A percentile compares a stretch with the other conserved stretches of the same genome.
phyloP scores from a whole-genome alignment of 2,113 vertebrate species.

The Caloenas nicobarica region DNA sequence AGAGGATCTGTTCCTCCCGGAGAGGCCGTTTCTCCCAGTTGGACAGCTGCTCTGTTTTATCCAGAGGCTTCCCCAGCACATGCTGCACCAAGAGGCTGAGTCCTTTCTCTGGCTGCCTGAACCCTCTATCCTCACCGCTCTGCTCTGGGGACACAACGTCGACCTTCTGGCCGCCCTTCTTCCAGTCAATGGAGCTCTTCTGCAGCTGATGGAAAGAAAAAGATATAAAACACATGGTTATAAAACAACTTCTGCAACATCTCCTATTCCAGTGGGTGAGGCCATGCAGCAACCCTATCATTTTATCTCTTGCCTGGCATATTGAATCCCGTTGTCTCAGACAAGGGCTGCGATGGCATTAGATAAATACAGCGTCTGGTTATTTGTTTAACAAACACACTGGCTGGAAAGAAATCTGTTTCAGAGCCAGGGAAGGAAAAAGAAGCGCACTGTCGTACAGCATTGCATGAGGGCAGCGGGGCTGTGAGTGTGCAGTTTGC shows the following conservation, averaged over 20 bases:
- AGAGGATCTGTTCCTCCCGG: constrained; percentile 82
- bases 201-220: constrained; percentile 41
- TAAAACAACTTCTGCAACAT: not conserved
- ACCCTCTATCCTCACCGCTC: not conserved
- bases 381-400: constrained; percentile 48
- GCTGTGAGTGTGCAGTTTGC: not conserved
- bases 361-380: not conserved
- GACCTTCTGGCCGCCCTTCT: not conserved
- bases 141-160: not conserved
- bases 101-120: constrained; percentile 74
- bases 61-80: constrained; percentile 83
- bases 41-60: constrained; percentile 88
- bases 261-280: not conserved
- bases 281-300: not conserved
- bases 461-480: not conserved
- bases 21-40: constrained; percentile 88
- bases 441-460: not conserved
- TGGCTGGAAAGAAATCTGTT: not conserved
- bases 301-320: not conserved
- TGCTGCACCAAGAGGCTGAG: constrained; percentile 87
- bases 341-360: constrained; percentile 4
- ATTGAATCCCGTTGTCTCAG: not conserved
- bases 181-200: not conserved
- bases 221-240: not conserved
- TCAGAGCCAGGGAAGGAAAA: not conserved